These are phyloP conservation scores for Plecotus auritus DNA, from an alignment of 2,113 vertebrate genomes.

Conservation along the genomic window DNA sequence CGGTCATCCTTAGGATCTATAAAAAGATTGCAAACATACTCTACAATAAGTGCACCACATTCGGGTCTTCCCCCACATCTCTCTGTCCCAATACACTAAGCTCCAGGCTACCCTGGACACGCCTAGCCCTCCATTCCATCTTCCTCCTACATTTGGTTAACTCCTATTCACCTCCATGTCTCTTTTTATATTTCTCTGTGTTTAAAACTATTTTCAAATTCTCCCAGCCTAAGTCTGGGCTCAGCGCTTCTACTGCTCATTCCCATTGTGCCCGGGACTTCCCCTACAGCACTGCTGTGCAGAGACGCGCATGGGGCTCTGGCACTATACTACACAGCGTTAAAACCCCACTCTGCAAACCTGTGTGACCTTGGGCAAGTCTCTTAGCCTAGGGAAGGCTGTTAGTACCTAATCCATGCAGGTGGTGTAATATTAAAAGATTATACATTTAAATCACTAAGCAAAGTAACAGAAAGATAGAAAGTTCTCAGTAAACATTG, in stretches of 20 bases:
- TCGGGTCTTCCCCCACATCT: too few species aligned
- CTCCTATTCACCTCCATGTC: background rate
- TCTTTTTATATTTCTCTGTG: background rate
- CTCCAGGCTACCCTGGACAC: background rate
- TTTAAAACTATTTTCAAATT: background rate
- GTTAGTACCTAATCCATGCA: too few species aligned
- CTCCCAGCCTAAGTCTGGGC: too few species aligned
- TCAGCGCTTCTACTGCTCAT: background rate
- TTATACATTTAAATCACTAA: background rate
- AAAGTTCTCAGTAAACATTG: background rate
- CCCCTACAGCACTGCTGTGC: fast-evolving
- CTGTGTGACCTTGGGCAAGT: background rate
- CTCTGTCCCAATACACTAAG: too few species aligned
- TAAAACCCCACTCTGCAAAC: background rate
- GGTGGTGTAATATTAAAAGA: background rate
- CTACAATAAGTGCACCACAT: background rate
- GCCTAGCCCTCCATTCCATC: background rate
- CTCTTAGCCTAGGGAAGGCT: background rate
- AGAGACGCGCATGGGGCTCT: fast-evolving
- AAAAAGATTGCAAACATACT: background rate
- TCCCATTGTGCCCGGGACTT: background rate
- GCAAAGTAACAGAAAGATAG: background rate
- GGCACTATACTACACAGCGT: fast-evolving
- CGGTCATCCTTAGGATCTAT: background rate
- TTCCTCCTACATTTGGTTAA: background rate